A percentile compares a stretch with the other conserved stretches of the same genome.
Evolutionary conservation across 2,797 vertebrate species (phyloP).

Genomic region (Sebastiscus albofasciatus): DNA sequence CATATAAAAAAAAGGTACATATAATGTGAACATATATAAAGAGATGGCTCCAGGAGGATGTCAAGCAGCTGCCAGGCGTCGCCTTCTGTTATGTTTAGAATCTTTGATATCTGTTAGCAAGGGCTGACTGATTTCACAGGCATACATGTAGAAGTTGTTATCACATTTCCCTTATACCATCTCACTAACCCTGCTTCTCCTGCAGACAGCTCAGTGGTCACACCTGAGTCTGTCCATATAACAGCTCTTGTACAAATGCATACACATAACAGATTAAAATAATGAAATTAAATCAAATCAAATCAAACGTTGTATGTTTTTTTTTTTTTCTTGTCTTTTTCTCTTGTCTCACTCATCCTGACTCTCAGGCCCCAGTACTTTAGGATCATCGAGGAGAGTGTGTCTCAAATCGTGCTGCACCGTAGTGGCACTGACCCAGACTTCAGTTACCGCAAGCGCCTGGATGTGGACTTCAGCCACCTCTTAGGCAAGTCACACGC

Average conservation of each 20-base stretch:
- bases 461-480: constrained; percentile 94
- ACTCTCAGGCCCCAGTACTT: constrained; percentile 93
- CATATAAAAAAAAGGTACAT: too few species aligned
- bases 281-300: neutral
- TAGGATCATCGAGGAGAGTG: constrained; percentile 96
- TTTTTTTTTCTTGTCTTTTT: neutral
- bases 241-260: neutral
- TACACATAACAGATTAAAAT: neutral
- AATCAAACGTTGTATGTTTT: neutral
- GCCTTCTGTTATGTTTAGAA: neutral
- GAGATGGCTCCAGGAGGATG: too few species aligned
- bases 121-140: neutral
- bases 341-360: constrained; percentile 1
- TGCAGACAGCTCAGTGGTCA: neutral
- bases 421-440: constrained; percentile 95
- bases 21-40: too few species aligned
- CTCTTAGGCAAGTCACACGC: constrained; percentile 87
- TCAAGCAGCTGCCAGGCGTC: too few species aligned
- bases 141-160: neutral
- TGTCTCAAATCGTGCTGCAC: constrained; percentile 97
- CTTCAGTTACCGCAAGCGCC: constrained; percentile 94
- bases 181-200: neutral
- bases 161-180: neutral
- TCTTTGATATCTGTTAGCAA: neutral
- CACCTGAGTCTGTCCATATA: neutral